phyloP scores from a whole-genome alignment of 1,140 invertebrate species.

The Drosophila kohkoa region DNA sequence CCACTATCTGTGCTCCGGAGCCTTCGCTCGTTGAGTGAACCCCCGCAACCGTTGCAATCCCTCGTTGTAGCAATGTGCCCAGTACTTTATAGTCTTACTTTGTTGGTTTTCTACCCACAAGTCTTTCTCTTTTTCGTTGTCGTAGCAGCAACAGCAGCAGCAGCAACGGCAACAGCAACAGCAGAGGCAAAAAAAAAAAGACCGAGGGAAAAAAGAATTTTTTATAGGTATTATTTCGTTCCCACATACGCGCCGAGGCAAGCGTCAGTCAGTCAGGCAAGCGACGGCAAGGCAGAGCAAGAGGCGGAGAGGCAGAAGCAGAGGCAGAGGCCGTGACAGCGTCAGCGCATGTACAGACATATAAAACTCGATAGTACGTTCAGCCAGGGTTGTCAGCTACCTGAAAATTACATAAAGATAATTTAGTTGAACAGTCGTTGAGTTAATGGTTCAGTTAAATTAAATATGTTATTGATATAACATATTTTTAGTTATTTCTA shows the following conservation, averaged over 20 bases:
- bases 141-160: slow-evolving; percentile 53
- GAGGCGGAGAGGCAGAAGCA: slow-evolving; percentile 25
- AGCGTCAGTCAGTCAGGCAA: slow-evolving; percentile 63
- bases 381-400: slow-evolving; percentile 62
- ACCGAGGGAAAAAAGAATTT: slow-evolving; percentile 66
- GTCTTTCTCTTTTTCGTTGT: slow-evolving; percentile 83
- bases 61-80: slow-evolving; percentile 36
- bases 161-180: slow-evolving; percentile 12
- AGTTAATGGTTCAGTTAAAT: too few species aligned
- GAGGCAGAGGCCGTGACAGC: slow-evolving; percentile 74
- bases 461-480: too few species aligned
- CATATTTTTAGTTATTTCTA: too few species aligned
- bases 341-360: slow-evolving; percentile 72
- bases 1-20: not conserved
- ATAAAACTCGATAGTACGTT: slow-evolving; percentile 78
- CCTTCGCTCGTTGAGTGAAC: slow-evolving; percentile 1
- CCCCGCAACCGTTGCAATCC: slow-evolving; percentile 39
- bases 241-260: slow-evolving; percentile 79
- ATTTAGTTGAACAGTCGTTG: not conserved
- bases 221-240: slow-evolving; percentile 82
- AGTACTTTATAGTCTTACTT: slow-evolving; percentile 82
- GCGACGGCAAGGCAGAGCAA: slow-evolving; percentile 7
- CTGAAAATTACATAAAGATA: slow-evolving; percentile 4
- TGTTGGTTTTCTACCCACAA: slow-evolving; percentile 83
- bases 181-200: slow-evolving; percentile 59